phyloP scores from a whole-genome alignment of 2,888 invertebrate genomes.

The Cryptocephalus moraei region DNA sequence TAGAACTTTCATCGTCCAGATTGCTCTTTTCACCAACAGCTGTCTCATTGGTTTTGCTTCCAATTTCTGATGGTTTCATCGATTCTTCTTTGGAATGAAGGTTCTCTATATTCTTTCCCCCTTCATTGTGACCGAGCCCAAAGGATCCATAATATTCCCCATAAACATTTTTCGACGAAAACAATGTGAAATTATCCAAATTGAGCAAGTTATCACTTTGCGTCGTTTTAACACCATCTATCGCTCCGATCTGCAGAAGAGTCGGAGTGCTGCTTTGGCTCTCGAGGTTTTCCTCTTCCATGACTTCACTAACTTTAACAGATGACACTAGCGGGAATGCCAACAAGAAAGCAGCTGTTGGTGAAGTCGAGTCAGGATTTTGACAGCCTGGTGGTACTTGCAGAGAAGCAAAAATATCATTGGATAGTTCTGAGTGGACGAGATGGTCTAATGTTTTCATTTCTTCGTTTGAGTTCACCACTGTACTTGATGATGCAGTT shows the following conservation, averaged over 20 bases:
- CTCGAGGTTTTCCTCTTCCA: slow-evolving; percentile 43
- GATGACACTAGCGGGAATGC: slow-evolving; percentile 65
- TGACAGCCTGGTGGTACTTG: slow-evolving; percentile 46
- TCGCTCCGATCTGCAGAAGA: slow-evolving; percentile 40
- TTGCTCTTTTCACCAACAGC: no score
- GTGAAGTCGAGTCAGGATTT: slow-evolving; percentile 54
- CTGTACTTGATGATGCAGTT: neutral
- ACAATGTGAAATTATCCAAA: slow-evolving; percentile 35
- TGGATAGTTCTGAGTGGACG: slow-evolving; percentile 44
- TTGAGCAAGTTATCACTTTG: slow-evolving; percentile 31
- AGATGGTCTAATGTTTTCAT: slow-evolving; percentile 23
- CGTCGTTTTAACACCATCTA: slow-evolving; percentile 31
- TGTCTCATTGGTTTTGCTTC: no score
- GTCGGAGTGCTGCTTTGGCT: slow-evolving; percentile 38
- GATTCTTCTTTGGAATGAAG: no score
- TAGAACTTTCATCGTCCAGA: no score
- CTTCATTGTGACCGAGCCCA: neutral
- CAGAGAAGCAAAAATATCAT: slow-evolving; percentile 50
- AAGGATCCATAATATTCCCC: neutral
- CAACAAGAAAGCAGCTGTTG: slow-evolving; percentile 67
- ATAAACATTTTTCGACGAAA: slow-evolving; percentile 16
- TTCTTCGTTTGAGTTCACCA: slow-evolving; percentile 2
- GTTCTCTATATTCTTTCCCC: no score
- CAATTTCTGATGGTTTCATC: no score
- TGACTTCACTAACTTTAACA: slow-evolving; percentile 42